These are phyloP conservation scores for Helicoverpa armigera DNA, from an alignment of 1,140 invertebrate genomes.

Conservation along the genomic window DNA sequence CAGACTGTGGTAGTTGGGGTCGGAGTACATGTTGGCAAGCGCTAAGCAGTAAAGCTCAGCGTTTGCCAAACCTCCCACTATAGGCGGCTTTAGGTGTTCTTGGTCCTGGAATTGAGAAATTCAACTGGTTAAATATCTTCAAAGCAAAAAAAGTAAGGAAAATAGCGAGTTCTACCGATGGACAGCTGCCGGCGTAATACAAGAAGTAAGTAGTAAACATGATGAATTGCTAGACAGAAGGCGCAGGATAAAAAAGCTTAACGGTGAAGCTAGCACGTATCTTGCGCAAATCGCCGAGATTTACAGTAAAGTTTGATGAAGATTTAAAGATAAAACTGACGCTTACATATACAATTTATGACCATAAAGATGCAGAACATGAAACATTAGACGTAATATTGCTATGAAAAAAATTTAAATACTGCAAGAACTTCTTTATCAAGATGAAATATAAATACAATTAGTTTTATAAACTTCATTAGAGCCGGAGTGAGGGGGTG, in stretches of 20 bases:
- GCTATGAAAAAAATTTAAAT: too few species aligned
- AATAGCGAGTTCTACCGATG: too few species aligned
- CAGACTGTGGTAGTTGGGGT: slow-evolving; percentile 97
- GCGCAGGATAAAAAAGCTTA: slow-evolving; percentile 3
- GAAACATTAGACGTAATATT: background rate
- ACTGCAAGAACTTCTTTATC: too few species aligned
- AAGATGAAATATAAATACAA: too few species aligned
- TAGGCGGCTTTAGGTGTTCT: slow-evolving; percentile 97
- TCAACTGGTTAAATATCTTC: background rate
- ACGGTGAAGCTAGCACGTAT: slow-evolving; percentile 9
- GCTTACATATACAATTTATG: slow-evolving; percentile 11
- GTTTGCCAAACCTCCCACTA: slow-evolving; percentile 96
- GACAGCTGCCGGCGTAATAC: too few species aligned
- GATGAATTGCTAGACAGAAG: too few species aligned
- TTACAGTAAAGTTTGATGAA: background rate
- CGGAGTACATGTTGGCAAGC: slow-evolving; percentile 98
- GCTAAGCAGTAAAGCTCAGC: slow-evolving; percentile 98
- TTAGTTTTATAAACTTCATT: too few species aligned
- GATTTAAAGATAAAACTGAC: background rate
- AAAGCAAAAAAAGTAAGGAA: background rate
- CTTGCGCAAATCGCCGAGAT: slow-evolving; percentile 16
- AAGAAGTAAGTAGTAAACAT: too few species aligned
- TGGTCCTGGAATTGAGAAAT: slow-evolving; percentile 90
- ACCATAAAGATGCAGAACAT: background rate
- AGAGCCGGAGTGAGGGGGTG: too few species aligned